Base-by-base conservation (phyloP, 2,888 invertebrate species). In the Rotaria magnacalcarata region DNA sequence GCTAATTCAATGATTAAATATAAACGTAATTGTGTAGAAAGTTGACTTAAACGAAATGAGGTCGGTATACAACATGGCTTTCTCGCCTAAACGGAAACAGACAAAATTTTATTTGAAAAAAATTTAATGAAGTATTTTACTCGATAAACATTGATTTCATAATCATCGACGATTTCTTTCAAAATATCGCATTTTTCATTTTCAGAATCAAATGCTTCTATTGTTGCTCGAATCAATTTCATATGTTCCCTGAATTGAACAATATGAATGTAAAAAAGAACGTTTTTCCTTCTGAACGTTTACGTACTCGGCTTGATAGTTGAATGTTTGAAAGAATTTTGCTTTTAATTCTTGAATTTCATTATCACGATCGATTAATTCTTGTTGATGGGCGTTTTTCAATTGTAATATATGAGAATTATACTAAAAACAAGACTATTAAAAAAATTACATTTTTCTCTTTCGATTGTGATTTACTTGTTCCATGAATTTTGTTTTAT, bases 11-110 rank as follows among this genome's bases (percentile, higher is more conserved):
- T 80, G n/a, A 80, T 80, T n/a, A 8, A 24, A 47, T 47, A 80
- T 47, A 80, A 47, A 80, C 80, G 80, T 80, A 80, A 80, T 47
- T 80, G 47, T 7, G 80, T 80, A 19, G 80, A 47, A 47, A 80
- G 2, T 80, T 80, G 47, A 43, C n/a, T 11, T 47, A 80, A 80
- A 80, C 43, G 80, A 80, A 47, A 24, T 24, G 80, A 80, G 47
- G 47, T 80, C 11, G 47, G 47, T 24, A 80, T 1, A n/a, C 80
- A 80, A 47, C 80, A 80, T 7, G 80, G 47, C n/a, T 80, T 80
- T 80, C 0, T 80, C 3, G 80, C 43, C 80, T 80, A 80, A 47
- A 24, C 24, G 11, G 19, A 43, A 11, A 43, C 2, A 41, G 1
- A 41, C 21, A 8, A 75, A 80, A 43, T 52, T 52, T 52, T 16